Conservation (phyloP, 2,113 vertebrate genomes). For the Formicarius rufipectus region DNA sequence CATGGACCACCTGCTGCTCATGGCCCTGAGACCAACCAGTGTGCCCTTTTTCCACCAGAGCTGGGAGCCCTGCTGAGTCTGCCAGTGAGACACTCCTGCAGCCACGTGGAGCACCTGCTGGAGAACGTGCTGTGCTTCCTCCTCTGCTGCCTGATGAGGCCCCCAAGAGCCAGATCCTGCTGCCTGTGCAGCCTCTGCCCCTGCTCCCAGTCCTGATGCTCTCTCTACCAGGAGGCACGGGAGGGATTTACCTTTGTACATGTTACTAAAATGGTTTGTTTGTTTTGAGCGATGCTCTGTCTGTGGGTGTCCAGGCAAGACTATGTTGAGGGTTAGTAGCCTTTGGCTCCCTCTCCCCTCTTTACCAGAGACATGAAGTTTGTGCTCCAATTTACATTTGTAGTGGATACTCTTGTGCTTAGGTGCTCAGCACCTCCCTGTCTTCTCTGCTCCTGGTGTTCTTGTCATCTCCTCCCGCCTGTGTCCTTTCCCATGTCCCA, state of each 20-base stretch:
- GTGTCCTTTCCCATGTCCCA: background rate
- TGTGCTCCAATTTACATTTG: background rate
- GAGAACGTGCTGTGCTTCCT: background rate
- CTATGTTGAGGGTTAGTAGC: too few relatives aligned
- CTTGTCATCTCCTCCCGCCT: background rate
- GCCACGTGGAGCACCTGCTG: background rate
- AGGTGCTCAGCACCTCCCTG: background rate
- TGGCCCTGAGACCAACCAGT: background rate
- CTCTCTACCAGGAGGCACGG: background rate
- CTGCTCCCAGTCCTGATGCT: background rate
- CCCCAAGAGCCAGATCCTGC: background rate
- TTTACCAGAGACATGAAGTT: background rate
- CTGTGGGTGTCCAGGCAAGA: background rate
- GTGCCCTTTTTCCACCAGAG: background rate
- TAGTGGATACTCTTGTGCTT: background rate
- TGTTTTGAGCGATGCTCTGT: background rate
- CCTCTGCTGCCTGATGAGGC: background rate
- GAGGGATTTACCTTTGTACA: background rate
- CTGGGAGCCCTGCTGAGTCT: background rate
- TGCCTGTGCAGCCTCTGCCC: background rate
- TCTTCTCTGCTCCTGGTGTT: background rate
- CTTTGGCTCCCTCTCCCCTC: background rate
- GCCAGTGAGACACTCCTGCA: background rate
- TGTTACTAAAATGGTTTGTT: background rate
- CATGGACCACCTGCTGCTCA: fast-evolving